Evolutionary conservation across 2,797 vertebrate species (phyloP), one percentile per base, ranked within the genome.

Genomic region (Enteromius anoplus): DNA sequence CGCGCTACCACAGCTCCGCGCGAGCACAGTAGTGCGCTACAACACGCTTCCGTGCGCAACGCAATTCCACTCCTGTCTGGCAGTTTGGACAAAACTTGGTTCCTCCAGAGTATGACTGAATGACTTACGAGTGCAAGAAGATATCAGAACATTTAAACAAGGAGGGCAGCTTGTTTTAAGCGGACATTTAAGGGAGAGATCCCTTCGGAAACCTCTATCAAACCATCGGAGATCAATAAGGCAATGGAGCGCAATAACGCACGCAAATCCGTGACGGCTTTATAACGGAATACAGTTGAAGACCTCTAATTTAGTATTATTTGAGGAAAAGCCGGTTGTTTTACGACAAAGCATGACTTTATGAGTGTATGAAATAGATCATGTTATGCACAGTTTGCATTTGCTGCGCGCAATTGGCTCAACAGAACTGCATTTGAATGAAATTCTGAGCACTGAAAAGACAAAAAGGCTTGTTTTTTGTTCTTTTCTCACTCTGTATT

Each of bases 181-280:
- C 70, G 29, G 51, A 29, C 19, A 62, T 69, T 76, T 75, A 66
- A 72, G 45, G 15, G 45, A 83, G 45, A 70, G 8, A 76, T 77
- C 64, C 81, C 40, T 21, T 75, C 65, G 40, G 82, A 83, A 70
- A 83, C 64, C 81, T 34, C 8, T 47, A 76, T 58, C 81, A 83
- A 53, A 17, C 32, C 81, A 78, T 23, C 26, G 65, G 65, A 83
- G 37, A 78, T 40, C 55, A 34, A 37, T 58, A 64, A 80, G 70
- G 26, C 64, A 47, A 83, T 78, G 82, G 75, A 78, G 75, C 75
- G 64, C 40, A 70, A 76, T 45, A 76, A 62, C 73, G 73, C 81
- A 77, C 66, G 82, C 51, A 37, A 49, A 71, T 42, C 65, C 15
- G 29, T 15, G 75, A 70, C 51, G 40, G 81, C 80, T 66, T 65